Evolutionary conservation across 2,113 vertebrate species (phyloP).

Genomic region (Stigmatopora nigra): DNA sequence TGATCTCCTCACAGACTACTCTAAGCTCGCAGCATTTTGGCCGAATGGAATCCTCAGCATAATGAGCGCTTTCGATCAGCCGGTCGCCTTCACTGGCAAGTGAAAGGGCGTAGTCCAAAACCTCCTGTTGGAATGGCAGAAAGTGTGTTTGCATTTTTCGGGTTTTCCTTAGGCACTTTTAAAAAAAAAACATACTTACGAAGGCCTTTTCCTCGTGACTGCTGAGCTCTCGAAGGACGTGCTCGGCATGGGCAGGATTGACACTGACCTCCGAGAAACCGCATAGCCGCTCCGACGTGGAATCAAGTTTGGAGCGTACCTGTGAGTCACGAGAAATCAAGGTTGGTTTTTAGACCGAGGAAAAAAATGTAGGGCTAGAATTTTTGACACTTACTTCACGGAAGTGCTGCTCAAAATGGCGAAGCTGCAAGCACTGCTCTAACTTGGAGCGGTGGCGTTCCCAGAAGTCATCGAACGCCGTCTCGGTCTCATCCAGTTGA

Average conservation of each 20-base stretch:
- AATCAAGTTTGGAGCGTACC: constrained; percentile 78
- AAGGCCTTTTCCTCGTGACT: constrained; percentile 78
- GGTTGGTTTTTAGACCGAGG: background rate
- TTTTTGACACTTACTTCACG: constrained; percentile 77
- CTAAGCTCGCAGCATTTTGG: constrained; percentile 88
- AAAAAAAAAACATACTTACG: constrained; percentile 63
- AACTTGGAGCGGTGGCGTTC: constrained; percentile 86
- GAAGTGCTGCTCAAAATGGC: constrained; percentile 87
- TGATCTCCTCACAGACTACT: constrained; percentile 72
- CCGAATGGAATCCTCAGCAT: constrained; percentile 88
- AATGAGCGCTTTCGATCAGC: constrained; percentile 83
- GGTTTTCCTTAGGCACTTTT: background rate
- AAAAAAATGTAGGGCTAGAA: too few relatives aligned
- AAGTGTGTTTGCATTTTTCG: background rate
- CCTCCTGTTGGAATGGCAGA: constrained; percentile 63
- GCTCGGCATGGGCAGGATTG: constrained; percentile 81
- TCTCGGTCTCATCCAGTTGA: constrained; percentile 86
- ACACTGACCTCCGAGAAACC: constrained; percentile 82
- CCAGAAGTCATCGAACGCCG: constrained; percentile 94
- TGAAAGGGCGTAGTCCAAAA: constrained; percentile 69
- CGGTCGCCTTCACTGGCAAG: constrained; percentile 74
- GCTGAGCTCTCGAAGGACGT: constrained; percentile 83
- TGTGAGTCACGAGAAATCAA: constrained; percentile 46
- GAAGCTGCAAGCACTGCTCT: constrained; percentile 85
- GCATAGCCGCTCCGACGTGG: constrained; percentile 68